phyloP scores from a whole-genome alignment of 2,113 vertebrate genomes.

The Stictonetta naevosa region DNA sequence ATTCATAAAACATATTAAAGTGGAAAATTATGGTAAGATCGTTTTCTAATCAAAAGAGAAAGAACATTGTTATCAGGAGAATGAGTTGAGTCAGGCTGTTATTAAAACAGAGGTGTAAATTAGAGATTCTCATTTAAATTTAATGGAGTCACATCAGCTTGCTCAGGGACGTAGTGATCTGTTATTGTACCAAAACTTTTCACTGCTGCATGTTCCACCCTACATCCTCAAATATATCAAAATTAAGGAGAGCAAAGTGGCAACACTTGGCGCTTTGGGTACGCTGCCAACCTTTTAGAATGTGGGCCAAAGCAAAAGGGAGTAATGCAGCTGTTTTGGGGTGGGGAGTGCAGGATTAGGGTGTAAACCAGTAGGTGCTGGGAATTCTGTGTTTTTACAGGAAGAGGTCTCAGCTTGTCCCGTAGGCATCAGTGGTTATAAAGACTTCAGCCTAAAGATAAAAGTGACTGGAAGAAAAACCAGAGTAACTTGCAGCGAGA shows the following conservation, averaged over 20 bases:
- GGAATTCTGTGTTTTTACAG: neutral
- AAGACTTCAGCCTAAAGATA: neutral
- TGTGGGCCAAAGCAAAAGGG: neutral
- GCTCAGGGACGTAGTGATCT: neutral
- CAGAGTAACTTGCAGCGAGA: neutral
- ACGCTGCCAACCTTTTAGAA: neutral
- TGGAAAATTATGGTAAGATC: neutral
- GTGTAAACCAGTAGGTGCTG: neutral
- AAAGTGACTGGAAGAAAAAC: neutral
- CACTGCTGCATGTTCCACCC: neutral
- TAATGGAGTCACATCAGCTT: neutral
- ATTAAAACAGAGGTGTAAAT: neutral
- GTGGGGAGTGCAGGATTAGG: neutral
- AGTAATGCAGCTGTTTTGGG: neutral
- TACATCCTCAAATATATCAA: neutral
- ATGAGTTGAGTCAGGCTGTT: neutral
- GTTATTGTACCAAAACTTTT: neutral
- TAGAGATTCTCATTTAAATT: neutral
- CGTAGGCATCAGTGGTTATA: neutral
- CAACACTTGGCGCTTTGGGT: rapidly evolving
- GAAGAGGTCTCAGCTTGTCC: neutral
- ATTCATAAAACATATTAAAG: neutral
- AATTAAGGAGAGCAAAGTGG: neutral
- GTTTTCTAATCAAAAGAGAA: slow-evolving; percentile 6
- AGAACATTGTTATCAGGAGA: slow-evolving; percentile 49